A percentile compares a stretch with the other conserved stretches of the same genome.
These are phyloP conservation scores for Pseudorasbora parva DNA, from an alignment of 2,113 vertebrate genomes.

Conservation along the genomic window DNA sequence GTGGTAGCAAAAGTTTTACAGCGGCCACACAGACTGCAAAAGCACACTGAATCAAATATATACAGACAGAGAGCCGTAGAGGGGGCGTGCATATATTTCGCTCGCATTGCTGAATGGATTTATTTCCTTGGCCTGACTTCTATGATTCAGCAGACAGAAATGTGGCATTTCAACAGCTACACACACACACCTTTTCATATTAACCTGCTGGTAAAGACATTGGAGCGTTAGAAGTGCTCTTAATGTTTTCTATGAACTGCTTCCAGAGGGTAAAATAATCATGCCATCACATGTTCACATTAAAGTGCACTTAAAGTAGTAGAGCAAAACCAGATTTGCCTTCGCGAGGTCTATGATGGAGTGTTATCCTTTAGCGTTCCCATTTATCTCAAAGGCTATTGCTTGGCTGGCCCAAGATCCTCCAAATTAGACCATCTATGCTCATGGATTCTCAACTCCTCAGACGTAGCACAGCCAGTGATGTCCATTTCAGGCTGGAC, in stretches of 20 bases:
- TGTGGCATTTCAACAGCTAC: slow-evolving; percentile 51
- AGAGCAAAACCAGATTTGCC: slow-evolving; percentile 52
- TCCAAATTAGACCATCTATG: not conserved
- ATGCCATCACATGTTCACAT: slow-evolving; percentile 55
- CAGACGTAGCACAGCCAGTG: no score
- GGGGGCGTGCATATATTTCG: slow-evolving; percentile 8
- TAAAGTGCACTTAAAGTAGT: slow-evolving; percentile 39
- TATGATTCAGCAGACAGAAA: slow-evolving; percentile 52
- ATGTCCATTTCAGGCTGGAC: not conserved
- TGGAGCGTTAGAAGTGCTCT: slow-evolving; percentile 30
- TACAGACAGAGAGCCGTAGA: not conserved
- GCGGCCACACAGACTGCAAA: slow-evolving; percentile 23
- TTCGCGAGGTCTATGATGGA: slow-evolving; percentile 20
- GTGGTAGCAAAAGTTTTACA: slow-evolving; percentile 11
- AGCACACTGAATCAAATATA: slow-evolving; percentile 34
- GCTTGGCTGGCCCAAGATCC: not conserved
- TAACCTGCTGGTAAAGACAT: slow-evolving; percentile 49
- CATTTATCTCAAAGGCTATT: slow-evolving; percentile 7
- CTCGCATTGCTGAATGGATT: slow-evolving; percentile 38
- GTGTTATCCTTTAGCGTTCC: not conserved
- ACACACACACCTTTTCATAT: slow-evolving; percentile 50
- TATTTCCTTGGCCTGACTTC: slow-evolving; percentile 31
- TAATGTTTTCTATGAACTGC: slow-evolving; percentile 45
- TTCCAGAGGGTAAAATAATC: slow-evolving; percentile 46
- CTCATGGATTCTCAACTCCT: not conserved